Evolutionary conservation across 1,140 invertebrate species (phyloP), one percentile per base, ranked within the genome.

Genomic region (Scaptomyza graminum): DNA sequence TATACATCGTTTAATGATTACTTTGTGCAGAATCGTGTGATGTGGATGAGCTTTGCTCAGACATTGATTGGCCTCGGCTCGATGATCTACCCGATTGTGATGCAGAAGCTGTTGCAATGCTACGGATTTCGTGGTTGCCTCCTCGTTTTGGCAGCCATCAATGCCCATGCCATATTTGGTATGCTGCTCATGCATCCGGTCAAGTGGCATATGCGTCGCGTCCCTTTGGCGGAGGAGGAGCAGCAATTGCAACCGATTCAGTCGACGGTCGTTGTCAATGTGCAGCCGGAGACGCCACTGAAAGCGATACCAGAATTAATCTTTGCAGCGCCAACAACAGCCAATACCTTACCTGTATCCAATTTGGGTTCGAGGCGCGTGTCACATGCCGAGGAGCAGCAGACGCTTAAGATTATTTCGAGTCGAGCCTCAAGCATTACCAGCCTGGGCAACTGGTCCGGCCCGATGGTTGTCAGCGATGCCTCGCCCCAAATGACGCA

Each of bases 101-200:
- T 94, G 52, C 93, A 93, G 74, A 82, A 91, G 43, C 90, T 93
- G 39, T 80, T 95, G 72, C 78, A 92, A 1, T 69, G 90, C 28
- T 95, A 94, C 62, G 94, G 94, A n/a, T 95, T 94, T 67, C 91
- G 94, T 79, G 94, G 94, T 15, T 95, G 94, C 0, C 90, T 95
- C 60, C 91, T 94, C 0, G 91, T 96, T 9, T 80, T 96, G 0
- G 76, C 90, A 0, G 94, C 92, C 12, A 90, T 96, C 31, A 94
- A 94, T 44, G 90, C 94, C 0, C 93, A 96, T 75, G 93, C 93
- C 0, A 77, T 96, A 5, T 91, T 94, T n/a, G 95, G 94, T 6
- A 93, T 94, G 70, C 74, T 94, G 4, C 81, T 94, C 3, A 93
- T 96, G 82, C 94, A 94, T 77, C 94, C 95, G 0, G 94, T 96